Evolutionary conservation across 2,888 invertebrate genomes (phyloP).

Genomic region (Spatulosminthurus flaviceps): DNA sequence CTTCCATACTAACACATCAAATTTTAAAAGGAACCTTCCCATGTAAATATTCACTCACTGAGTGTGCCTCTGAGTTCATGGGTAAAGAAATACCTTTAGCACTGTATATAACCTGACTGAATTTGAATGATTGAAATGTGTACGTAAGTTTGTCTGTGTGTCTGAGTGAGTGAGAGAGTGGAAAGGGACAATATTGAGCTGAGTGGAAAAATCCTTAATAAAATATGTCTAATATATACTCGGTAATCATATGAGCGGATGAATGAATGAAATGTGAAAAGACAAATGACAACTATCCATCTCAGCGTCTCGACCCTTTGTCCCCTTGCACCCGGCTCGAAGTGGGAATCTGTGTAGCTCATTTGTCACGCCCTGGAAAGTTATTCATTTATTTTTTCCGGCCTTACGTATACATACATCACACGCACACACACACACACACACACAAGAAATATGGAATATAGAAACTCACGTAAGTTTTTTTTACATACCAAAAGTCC

Average conservation of each 20-base stretch:
- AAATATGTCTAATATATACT: constrained; percentile 1
- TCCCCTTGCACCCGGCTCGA: constrained; percentile 44
- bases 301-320: constrained; percentile 40
- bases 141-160: no score
- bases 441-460: no score
- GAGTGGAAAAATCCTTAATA: constrained; percentile 15
- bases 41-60: no score
- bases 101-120: background rate
- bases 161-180: background rate
- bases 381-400: constrained; percentile 45
- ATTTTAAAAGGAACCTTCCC: no score
- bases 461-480: no score
- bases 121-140: background rate
- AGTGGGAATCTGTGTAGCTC: constrained; percentile 47
- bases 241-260: constrained; percentile 24
- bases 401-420: constrained; percentile 8
- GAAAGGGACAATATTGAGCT: background rate
- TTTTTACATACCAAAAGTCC: no score
- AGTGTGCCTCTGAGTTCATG: background rate
- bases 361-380: constrained; percentile 45
- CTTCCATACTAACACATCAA: no score
- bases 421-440: background rate
- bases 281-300: constrained; percentile 43
- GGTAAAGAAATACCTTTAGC: background rate
- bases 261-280: constrained; percentile 41